These are phyloP conservation scores for Dyspetes luteomarginatus DNA, from an alignment of 2,888 invertebrate species.

Conservation along the genomic window DNA sequence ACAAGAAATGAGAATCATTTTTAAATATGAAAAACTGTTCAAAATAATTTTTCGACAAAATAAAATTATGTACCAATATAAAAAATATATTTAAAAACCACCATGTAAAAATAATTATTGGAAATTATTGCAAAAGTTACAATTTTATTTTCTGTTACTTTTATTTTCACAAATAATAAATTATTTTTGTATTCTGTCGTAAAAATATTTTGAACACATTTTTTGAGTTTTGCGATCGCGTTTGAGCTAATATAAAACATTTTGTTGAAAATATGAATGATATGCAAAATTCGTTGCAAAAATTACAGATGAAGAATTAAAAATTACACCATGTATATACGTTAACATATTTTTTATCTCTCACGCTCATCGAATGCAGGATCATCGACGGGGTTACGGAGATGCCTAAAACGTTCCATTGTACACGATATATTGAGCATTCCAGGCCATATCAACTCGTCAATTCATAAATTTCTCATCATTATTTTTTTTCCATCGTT, in stretches of 20 bases:
- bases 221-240: too few species aligned
- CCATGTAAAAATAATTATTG: not conserved
- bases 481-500: too few species aligned
- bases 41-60: not conserved
- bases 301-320: conserved; percentile 16
- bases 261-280: too few species aligned
- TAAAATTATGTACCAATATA: not conserved
- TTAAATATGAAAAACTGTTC: not conserved
- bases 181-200: too few species aligned
- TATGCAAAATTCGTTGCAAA: conserved; percentile 7
- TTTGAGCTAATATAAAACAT: not conserved
- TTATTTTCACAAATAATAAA: not conserved
- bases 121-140: not conserved
- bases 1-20: not conserved
- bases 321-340: conserved; percentile 49
- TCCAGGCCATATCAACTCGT: too few species aligned
- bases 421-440: not conserved
- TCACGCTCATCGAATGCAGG: conserved; percentile 56
- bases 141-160: not conserved
- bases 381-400: conserved; percentile 57
- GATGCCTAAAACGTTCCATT: conserved; percentile 10
- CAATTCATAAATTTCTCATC: too few species aligned
- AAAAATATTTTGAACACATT: too few species aligned
- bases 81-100: too few species aligned
- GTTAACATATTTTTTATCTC: conserved; percentile 54